A percentile compares a stretch with the other conserved stretches of the same genome.
phyloP scores from a whole-genome alignment of 2,113 vertebrate species.

The Lota lota region DNA sequence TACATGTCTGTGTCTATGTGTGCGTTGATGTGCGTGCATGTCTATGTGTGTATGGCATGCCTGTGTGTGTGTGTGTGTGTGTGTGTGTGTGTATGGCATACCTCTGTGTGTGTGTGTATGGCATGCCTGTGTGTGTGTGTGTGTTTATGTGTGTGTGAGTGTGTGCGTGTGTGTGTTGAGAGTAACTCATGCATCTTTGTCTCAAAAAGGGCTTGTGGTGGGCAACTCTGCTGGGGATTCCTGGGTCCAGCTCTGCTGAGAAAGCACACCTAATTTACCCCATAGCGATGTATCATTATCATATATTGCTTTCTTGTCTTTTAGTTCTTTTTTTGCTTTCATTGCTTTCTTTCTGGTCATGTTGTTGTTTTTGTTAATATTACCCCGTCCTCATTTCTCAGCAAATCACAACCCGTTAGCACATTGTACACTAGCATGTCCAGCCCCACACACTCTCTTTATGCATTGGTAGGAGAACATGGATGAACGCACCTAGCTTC shows the following conservation, averaged over 20 bases:
- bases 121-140: conserved; percentile 4
- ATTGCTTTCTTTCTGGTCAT: background rate
- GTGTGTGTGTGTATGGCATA: conserved; percentile 10
- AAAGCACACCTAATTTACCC: conserved; percentile 15
- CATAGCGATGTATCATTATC: conserved; percentile 24
- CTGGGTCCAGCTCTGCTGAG: conserved; percentile 62
- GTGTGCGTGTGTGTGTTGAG: background rate
- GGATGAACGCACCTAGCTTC: too few species aligned
- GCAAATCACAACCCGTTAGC: too few species aligned
- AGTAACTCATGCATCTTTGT: conserved; percentile 56
- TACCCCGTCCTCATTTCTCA: background rate
- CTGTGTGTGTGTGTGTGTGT: conserved; percentile 3
- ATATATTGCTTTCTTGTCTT: conserved; percentile 55
- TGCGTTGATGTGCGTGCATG: conserved; percentile 4
- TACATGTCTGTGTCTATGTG: conserved; percentile 1
- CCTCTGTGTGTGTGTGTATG: background rate
- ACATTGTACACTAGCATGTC: too few species aligned
- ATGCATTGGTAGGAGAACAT: too few species aligned
- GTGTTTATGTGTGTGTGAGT: conserved; percentile 3
- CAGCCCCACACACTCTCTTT: too few species aligned
- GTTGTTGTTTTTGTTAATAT: background rate
- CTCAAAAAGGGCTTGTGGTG: conserved; percentile 37
- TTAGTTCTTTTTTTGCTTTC: conserved; percentile 34
- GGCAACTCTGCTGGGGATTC: conserved; percentile 52
- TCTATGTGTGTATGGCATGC: conserved; percentile 11